These are phyloP conservation scores for Machimus atricapillus DNA, from an alignment of 2,888 invertebrate species.

Conservation along the genomic window DNA sequence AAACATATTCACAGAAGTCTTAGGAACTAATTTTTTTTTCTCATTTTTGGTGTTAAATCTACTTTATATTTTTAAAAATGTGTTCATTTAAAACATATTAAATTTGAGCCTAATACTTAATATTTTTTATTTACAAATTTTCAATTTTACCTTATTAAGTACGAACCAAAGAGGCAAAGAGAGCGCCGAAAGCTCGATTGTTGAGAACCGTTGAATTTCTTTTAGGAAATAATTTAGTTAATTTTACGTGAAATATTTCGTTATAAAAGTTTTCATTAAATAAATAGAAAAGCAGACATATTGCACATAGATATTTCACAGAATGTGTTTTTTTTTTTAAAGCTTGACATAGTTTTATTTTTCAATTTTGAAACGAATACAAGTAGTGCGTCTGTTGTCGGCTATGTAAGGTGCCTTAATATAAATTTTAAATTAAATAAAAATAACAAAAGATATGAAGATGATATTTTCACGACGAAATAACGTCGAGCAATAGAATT, in stretches of 20 bases:
- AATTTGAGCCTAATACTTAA: background rate
- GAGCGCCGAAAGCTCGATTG: conserved; percentile 37
- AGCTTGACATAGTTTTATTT: background rate
- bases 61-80: background rate
- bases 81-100: background rate
- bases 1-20: too few species aligned
- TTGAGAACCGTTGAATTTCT: background rate
- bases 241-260: background rate
- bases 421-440: conserved; percentile 22
- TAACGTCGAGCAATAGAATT: background rate
- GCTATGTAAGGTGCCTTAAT: conserved; percentile 40
- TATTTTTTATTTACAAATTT: background rate
- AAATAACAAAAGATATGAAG: background rate
- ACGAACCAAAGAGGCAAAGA: background rate
- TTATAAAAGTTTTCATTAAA: background rate
- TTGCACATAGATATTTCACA: conserved; percentile 19
- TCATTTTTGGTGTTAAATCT: background rate
- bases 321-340: background rate
- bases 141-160: background rate
- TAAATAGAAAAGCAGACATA: background rate
- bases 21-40: too few species aligned
- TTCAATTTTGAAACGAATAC: conserved; percentile 1
- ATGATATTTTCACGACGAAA: background rate
- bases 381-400: conserved; percentile 35
- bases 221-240: background rate